Percentiles rank a stretch among this genome's conserved stretches.
Conservation (phyloP, 2,888 invertebrate species). For the Cyaniris semiargus region DNA sequence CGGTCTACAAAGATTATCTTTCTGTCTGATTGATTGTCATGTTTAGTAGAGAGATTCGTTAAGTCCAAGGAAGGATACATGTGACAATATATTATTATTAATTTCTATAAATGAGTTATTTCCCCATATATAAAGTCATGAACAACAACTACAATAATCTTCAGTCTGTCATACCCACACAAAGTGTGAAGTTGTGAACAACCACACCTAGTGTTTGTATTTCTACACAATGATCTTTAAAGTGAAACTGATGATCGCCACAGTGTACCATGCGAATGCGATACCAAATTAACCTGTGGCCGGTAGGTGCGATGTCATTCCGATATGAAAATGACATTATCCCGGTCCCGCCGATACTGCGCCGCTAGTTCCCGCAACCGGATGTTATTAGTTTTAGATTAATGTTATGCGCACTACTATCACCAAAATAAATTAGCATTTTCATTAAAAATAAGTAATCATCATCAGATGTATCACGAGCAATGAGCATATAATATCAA, state of each 20-base stretch:
- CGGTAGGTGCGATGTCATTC: background rate
- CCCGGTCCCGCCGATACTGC: background rate
- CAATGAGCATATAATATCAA: background rate
- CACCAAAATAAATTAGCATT: background rate
- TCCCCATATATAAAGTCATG: too few species aligned
- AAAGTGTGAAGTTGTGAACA: too few species aligned
- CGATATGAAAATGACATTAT: conserved; percentile 1
- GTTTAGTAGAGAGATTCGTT: too few species aligned
- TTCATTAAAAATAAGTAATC: background rate
- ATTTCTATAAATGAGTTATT: too few species aligned
- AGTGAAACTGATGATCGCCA: background rate
- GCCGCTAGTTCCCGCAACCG: background rate
- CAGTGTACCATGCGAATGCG: background rate
- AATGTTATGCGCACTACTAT: background rate
- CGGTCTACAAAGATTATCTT: too few species aligned
- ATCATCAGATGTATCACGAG: background rate
- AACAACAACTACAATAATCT: too few species aligned
- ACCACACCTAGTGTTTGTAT: too few species aligned
- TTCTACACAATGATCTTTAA: background rate
- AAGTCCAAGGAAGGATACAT: too few species aligned
- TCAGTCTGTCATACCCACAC: too few species aligned
- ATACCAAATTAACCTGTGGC: background rate
- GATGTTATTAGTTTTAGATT: conserved; percentile 1
- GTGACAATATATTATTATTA: too few species aligned
- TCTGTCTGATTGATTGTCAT: too few species aligned